A percentile compares a stretch with the other conserved stretches of the same genome.
These are phyloP conservation scores for Spea multiplicata DNA, from an alignment of 2,113 vertebrate genomes.

Conservation along the genomic window DNA sequence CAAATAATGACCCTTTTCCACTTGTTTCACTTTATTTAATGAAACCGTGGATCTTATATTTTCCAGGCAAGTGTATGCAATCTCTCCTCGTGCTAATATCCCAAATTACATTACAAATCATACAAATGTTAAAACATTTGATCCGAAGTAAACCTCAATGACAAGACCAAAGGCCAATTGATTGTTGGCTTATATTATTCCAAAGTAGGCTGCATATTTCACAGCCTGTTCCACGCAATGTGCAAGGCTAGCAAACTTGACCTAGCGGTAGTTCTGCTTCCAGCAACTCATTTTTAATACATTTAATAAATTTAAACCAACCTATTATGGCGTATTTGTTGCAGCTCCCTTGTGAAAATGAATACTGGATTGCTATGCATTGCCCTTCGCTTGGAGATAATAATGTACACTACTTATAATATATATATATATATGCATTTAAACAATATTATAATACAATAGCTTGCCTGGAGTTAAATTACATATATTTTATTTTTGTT, in stretches of 20 bases:
- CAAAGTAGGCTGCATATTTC: background rate
- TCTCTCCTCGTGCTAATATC: too few relatives aligned
- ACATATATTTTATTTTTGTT: too few relatives aligned
- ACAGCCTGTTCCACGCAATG: background rate
- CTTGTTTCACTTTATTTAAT: too few relatives aligned
- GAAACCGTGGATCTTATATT: too few relatives aligned
- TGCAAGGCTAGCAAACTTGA: constrained; percentile 7
- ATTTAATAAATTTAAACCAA: constrained; percentile 32
- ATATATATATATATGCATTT: background rate
- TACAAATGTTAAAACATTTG: constrained; percentile 1
- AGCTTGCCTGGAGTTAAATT: background rate
- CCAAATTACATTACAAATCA: too few relatives aligned
- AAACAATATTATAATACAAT: background rate
- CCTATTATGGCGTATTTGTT: background rate
- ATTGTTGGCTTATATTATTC: background rate
- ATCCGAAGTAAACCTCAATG: background rate
- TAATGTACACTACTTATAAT: background rate
- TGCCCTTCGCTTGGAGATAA: background rate
- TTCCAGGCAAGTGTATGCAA: too few relatives aligned
- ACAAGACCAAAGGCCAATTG: background rate
- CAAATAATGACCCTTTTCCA: too few relatives aligned
- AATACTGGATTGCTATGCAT: constrained; percentile 11
- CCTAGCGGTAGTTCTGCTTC: background rate
- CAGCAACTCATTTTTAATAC: constrained; percentile 29
- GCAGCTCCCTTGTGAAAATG: constrained; percentile 10